phyloP scores from a whole-genome alignment of 2,888 invertebrate genomes.

The Ptychoptera albimana region DNA sequence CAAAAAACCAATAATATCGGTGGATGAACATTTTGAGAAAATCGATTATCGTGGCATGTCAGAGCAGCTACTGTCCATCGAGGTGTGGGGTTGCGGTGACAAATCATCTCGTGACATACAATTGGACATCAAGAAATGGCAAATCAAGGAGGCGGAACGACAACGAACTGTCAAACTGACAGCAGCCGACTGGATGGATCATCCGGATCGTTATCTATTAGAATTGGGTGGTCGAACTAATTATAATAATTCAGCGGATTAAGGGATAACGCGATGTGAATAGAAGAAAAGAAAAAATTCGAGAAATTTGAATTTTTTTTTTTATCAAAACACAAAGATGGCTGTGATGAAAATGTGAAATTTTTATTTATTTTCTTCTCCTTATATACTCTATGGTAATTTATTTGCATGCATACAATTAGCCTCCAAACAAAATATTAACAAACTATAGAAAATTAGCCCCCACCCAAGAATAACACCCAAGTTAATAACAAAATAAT shows the following conservation, averaged over 20 bases:
- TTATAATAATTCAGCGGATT: constrained; percentile 53
- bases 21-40: constrained; percentile 60
- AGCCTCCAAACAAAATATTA: too few species aligned
- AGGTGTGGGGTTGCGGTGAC: constrained; percentile 82
- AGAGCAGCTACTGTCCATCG: constrained; percentile 42
- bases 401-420: too few species aligned
- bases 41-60: constrained; percentile 51
- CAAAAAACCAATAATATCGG: constrained; percentile 51
- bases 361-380: too few species aligned
- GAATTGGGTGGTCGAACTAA: constrained; percentile 74
- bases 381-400: too few species aligned
- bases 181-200: constrained; percentile 86
- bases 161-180: constrained; percentile 73
- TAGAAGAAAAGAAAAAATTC: too few species aligned
- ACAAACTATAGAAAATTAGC: too few species aligned
- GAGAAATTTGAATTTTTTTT: too few species aligned
- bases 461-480: too few species aligned
- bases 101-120: constrained; percentile 63
- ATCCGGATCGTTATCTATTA: constrained; percentile 82
- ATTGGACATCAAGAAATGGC: constrained; percentile 81
- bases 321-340: too few species aligned
- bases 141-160: constrained; percentile 74
- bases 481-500: too few species aligned
- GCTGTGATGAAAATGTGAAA: too few species aligned
- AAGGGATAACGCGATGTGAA: constrained; percentile 15